Evolutionary conservation across 2,888 invertebrate genomes (phyloP).

Genomic region (Pyrochroa serraticornis): DNA sequence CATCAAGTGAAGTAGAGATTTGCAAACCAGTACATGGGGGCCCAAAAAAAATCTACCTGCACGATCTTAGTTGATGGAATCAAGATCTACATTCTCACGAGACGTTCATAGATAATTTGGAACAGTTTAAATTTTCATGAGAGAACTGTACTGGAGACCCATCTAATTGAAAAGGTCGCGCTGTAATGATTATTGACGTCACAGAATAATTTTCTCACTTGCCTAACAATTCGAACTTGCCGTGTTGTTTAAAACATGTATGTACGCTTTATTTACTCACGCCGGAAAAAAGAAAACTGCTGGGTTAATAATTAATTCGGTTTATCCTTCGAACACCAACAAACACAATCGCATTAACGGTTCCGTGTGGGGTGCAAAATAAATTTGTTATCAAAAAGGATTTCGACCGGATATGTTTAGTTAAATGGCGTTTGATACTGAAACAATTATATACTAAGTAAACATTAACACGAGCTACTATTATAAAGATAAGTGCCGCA

Average conservation of each 20-base stretch:
- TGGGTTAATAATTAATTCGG: too few species aligned
- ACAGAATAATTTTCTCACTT: constrained; percentile 37
- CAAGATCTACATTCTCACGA: constrained; percentile 3
- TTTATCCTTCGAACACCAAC: too few species aligned
- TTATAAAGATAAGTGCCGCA: too few species aligned
- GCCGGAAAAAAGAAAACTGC: not conserved
- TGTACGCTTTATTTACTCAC: constrained; percentile 2
- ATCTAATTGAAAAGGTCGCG: constrained; percentile 40
- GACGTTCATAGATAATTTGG: constrained; percentile 1
- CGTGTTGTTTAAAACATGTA: constrained; percentile 7
- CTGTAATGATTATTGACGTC: constrained; percentile 38
- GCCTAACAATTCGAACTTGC: constrained; percentile 5
- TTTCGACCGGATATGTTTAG: too few species aligned
- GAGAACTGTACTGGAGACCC: constrained; percentile 11
- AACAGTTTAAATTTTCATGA: not conserved
- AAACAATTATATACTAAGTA: too few species aligned
- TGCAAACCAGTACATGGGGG: not conserved
- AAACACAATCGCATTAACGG: too few species aligned
- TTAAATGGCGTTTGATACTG: too few species aligned
- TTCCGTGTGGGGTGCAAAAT: too few species aligned
- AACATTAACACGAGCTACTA: too few species aligned
- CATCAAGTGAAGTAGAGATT: not conserved
- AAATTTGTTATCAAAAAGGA: too few species aligned
- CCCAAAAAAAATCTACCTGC: too few species aligned
- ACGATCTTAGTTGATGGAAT: too few species aligned